These are phyloP conservation scores for Pagrus major DNA, from an alignment of 2,113 vertebrate genomes.

Conservation along the genomic window DNA sequence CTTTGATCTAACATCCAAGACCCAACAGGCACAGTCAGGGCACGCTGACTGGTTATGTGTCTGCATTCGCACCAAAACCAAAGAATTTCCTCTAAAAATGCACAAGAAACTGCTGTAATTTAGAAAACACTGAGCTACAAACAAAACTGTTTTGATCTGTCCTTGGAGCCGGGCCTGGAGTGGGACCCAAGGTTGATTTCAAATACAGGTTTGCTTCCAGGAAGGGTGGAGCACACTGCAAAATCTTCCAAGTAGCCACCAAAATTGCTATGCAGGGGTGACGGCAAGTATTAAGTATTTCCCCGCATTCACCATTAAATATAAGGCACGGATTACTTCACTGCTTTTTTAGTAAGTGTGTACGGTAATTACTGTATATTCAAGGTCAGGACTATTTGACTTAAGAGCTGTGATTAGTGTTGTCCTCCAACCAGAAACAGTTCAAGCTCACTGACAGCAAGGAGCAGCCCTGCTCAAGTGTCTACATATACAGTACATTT, in stretches of 20 bases:
- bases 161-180: constrained; percentile 15
- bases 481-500: not conserved
- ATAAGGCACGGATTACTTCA: constrained; percentile 44
- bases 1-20: constrained; percentile 27
- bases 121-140: constrained; percentile 11
- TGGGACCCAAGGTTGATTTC: constrained; percentile 30
- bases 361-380: constrained; percentile 51
- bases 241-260: constrained; percentile 63
- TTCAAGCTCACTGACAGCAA: not conserved
- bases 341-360: constrained; percentile 46
- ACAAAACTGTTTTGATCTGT: constrained; percentile 18
- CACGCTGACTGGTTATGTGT: not conserved
- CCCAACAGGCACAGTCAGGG: not conserved
- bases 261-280: constrained; percentile 63
- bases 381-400: constrained; percentile 41
- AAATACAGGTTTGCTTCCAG: constrained; percentile 64
- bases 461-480: not conserved
- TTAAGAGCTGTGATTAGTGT: constrained; percentile 63
- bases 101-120: not conserved
- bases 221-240: constrained; percentile 61
- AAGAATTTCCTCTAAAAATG: not conserved
- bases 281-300: constrained; percentile 61
- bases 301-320: constrained; percentile 59
- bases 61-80: not conserved
- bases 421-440: constrained; percentile 26